phyloP scores from a whole-genome alignment of 2,113 vertebrate genomes.

The Dasypus novemcinctus region DNA sequence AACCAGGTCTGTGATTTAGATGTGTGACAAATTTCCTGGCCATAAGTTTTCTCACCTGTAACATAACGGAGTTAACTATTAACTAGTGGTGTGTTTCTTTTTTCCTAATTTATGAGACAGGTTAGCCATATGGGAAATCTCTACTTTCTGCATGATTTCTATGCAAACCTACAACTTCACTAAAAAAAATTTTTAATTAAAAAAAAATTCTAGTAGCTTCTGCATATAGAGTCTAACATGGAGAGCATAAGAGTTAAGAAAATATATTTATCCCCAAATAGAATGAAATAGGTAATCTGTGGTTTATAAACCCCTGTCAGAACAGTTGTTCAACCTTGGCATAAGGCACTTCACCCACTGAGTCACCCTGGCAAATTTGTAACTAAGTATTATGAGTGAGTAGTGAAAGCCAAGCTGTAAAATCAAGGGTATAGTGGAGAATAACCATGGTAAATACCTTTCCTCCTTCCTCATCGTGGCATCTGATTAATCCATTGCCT shows the following conservation, averaged over 20 bases:
- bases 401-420: slow-evolving; percentile 45
- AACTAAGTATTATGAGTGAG: slow-evolving; percentile 44
- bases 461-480: not conserved
- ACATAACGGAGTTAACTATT: not conserved
- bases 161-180: too few relatives aligned
- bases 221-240: not conserved
- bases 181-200: too few relatives aligned
- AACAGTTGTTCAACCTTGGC: slow-evolving; percentile 22
- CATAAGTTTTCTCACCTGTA: slow-evolving; percentile 23
- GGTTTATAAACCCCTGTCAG: not conserved
- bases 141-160: too few relatives aligned
- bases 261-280: slow-evolving; percentile 27
- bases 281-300: not conserved
- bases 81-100: not conserved
- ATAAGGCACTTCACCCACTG: not conserved
- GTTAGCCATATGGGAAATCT: too few relatives aligned
- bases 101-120: not conserved
- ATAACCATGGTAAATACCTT: not conserved
- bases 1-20: not conserved
- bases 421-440: not conserved
- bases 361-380: slow-evolving; percentile 57
- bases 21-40: not conserved
- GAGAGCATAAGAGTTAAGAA: not conserved
- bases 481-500: not conserved
- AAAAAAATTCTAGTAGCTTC: not conserved